Evolutionary conservation across 2,797 vertebrate genomes (phyloP).

Genomic region (Urophycis tenuis): DNA sequence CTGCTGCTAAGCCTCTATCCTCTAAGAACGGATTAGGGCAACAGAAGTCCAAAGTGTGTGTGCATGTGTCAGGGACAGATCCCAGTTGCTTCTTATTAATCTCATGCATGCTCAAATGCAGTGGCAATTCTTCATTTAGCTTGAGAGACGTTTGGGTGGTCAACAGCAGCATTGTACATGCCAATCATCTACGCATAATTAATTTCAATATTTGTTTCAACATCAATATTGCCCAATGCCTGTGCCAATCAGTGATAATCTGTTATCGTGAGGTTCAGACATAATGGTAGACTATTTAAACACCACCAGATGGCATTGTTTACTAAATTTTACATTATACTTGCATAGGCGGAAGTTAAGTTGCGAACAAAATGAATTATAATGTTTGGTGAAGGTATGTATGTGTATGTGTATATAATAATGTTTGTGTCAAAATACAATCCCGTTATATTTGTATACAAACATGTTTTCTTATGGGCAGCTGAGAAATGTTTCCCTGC

Average conservation of each 20-base stretch:
- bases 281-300: not conserved
- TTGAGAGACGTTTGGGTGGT: not conserved
- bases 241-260: not conserved
- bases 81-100: slow-evolving; percentile 1
- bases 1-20: slow-evolving; percentile 64
- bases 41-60: slow-evolving; percentile 25
- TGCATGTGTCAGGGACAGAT: not conserved
- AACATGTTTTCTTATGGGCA: not conserved
- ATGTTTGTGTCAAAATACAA: not conserved
- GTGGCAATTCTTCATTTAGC: not conserved
- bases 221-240: not conserved
- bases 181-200: not conserved
- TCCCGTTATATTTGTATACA: not conserved
- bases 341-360: not conserved
- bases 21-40: slow-evolving; percentile 65
- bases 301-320: not conserved
- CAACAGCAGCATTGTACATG: not conserved
- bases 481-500: not conserved
- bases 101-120: not conserved
- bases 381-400: not conserved
- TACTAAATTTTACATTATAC: not conserved
- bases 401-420: no score
- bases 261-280: not conserved
- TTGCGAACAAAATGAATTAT: not conserved
- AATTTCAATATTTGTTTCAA: not conserved